Evolutionary conservation across 2,113 vertebrate species (phyloP).

Genomic region (Thamnophis sirtalis): DNA sequence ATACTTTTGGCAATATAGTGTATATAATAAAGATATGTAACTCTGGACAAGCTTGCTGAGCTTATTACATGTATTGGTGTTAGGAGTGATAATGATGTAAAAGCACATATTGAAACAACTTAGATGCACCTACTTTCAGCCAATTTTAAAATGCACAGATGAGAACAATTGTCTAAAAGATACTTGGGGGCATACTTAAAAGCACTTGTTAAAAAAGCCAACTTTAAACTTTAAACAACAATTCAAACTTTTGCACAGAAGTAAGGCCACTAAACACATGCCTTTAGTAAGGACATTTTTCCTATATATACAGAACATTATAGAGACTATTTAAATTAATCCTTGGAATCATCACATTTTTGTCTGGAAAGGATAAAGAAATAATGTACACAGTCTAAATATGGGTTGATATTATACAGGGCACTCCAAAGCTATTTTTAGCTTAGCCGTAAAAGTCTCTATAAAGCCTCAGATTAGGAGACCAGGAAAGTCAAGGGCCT

Average conservation of each 20-base stretch:
- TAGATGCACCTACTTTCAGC: background rate
- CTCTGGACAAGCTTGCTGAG: background rate
- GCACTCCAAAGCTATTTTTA: slow-evolving; percentile 11
- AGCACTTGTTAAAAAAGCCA: background rate
- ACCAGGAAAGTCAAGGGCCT: background rate
- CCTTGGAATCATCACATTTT: slow-evolving; percentile 1
- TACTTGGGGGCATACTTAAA: background rate
- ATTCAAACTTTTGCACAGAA: slow-evolving; percentile 13
- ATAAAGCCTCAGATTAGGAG: background rate
- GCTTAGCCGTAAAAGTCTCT: background rate
- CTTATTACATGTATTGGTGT: background rate
- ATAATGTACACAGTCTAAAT: background rate
- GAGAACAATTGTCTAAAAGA: background rate
- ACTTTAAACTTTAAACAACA: background rate
- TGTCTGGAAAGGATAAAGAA: background rate
- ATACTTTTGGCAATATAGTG: no score
- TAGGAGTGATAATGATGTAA: background rate
- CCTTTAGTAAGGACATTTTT: background rate
- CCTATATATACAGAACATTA: background rate
- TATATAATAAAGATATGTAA: background rate
- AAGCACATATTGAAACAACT: background rate
- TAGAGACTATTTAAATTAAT: slow-evolving; percentile 1
- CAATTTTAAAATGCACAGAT: background rate
- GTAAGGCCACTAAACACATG: background rate
- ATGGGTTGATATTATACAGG: slow-evolving; percentile 12